Evolutionary conservation across 2,797 vertebrate species (phyloP).

Genomic region (Arctocebus calabarensis): DNA sequence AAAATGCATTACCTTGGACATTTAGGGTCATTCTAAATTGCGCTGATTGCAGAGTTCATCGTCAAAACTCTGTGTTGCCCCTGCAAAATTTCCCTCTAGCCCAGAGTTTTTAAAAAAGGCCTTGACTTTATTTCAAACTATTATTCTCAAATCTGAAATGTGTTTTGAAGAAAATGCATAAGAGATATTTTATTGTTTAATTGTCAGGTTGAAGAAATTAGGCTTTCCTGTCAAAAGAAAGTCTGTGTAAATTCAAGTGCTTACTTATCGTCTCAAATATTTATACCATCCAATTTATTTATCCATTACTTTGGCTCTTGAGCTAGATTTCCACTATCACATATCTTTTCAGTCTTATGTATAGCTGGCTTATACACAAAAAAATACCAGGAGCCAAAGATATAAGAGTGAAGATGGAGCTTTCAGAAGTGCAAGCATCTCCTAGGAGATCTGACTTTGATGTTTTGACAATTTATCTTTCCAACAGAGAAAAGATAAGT

Average conservation of each 20-base stretch:
- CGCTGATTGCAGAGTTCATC: neutral
- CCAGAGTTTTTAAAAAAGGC: neutral
- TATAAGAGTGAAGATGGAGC: neutral
- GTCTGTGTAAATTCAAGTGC: slow-evolving; percentile 14
- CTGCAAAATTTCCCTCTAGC: neutral
- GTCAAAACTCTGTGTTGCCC: neutral
- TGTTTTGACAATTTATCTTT: neutral
- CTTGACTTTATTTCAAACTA: neutral
- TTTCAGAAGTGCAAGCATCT: slow-evolving; percentile 4
- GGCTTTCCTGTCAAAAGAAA: slow-evolving; percentile 21
- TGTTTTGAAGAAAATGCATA: slow-evolving; percentile 24
- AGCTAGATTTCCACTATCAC: neutral
- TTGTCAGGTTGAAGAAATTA: slow-evolving; percentile 53
- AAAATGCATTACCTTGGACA: neutral
- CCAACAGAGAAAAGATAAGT: slow-evolving; percentile 5
- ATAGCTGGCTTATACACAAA: neutral
- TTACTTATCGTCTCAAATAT: slow-evolving; percentile 50
- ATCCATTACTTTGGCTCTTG: slow-evolving; percentile 3
- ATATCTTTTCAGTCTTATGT: neutral
- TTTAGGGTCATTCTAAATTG: neutral
- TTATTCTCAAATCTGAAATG: slow-evolving; percentile 10
- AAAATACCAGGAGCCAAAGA: neutral
- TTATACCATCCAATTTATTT: slow-evolving; percentile 5
- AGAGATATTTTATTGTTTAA: slow-evolving; percentile 4
- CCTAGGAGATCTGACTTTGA: neutral